A percentile compares a stretch with the other conserved stretches of the same genome.
Conservation (phyloP, 53 echinoderm and acorn worm genomes). For the Echinometra lucunter region DNA sequence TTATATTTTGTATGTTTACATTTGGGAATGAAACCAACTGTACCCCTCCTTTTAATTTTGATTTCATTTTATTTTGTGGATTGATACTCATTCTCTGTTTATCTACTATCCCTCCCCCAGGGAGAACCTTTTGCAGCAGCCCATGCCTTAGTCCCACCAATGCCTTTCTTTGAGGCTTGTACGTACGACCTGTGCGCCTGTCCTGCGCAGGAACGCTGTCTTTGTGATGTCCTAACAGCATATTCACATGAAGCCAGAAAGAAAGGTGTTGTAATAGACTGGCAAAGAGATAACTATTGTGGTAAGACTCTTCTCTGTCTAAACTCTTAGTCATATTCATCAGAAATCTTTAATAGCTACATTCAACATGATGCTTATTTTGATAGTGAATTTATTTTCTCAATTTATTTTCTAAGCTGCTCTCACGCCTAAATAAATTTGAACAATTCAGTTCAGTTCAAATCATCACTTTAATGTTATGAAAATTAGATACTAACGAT, state of each 20-base stretch:
- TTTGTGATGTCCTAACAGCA: slow-evolving; percentile 91
- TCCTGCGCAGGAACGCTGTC: slow-evolving; percentile 86
- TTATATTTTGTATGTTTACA: neutral
- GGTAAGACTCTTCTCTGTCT: slow-evolving; percentile 64
- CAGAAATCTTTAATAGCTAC: neutral
- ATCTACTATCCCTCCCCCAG: slow-evolving; percentile 68
- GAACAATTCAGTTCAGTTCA: too few species aligned
- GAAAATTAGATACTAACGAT: too few species aligned
- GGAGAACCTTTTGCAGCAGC: slow-evolving; percentile 87
- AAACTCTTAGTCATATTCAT: neutral
- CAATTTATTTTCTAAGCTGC: too few species aligned
- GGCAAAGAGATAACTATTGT: slow-evolving; percentile 93
- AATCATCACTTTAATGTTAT: too few species aligned
- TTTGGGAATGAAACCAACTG: neutral
- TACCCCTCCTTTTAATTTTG: neutral
- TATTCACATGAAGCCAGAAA: slow-evolving; percentile 96
- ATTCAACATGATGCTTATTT: too few species aligned
- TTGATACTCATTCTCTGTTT: neutral
- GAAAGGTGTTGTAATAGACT: slow-evolving; percentile 86
- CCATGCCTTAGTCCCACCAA: slow-evolving; percentile 80
- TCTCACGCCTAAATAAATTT: too few species aligned
- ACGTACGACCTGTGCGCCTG: slow-evolving; percentile 96
- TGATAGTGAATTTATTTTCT: too few species aligned
- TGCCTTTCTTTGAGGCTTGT: slow-evolving; percentile 92
- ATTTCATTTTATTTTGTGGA: neutral